phyloP scores from a whole-genome alignment of 2,888 invertebrate species.

The Zootermopsis nevadensis region DNA sequence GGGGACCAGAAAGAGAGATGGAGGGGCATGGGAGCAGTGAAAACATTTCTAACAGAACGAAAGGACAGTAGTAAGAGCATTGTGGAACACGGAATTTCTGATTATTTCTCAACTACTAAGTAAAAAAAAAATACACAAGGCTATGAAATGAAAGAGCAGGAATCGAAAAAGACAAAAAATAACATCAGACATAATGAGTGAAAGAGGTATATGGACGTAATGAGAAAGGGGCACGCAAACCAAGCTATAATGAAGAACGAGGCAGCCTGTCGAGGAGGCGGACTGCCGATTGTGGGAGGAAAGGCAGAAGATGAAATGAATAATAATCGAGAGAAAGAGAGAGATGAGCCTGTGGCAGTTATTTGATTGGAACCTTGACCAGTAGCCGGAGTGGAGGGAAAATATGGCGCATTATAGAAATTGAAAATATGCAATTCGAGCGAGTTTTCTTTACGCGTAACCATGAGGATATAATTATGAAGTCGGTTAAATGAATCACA shows the following conservation, averaged over 20 bases:
- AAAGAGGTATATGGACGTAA: conserved; percentile 31
- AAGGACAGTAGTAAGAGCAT: conserved; percentile 22
- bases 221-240: conserved; percentile 28
- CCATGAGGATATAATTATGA: too few species aligned
- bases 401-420: too few species aligned
- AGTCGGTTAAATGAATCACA: too few species aligned
- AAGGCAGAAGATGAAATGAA: conserved; percentile 29
- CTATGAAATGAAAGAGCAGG: conserved; percentile 31
- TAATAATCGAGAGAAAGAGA: background rate
- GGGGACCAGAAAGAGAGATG: background rate
- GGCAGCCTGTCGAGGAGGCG: background rate
- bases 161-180: conserved; percentile 39
- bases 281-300: conserved; percentile 6
- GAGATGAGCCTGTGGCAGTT: background rate
- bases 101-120: conserved; percentile 30
- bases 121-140: conserved; percentile 23
- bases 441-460: too few species aligned
- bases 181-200: conserved; percentile 33
- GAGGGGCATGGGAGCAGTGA: too few species aligned
- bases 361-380: too few species aligned
- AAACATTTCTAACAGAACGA: conserved; percentile 1
- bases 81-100: conserved; percentile 15
- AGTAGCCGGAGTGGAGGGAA: too few species aligned
- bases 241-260: conserved; percentile 20
- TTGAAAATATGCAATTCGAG: too few species aligned